Evolutionary conservation across 2,797 vertebrate species (phyloP).

Genomic region (Coreius guichenoti): DNA sequence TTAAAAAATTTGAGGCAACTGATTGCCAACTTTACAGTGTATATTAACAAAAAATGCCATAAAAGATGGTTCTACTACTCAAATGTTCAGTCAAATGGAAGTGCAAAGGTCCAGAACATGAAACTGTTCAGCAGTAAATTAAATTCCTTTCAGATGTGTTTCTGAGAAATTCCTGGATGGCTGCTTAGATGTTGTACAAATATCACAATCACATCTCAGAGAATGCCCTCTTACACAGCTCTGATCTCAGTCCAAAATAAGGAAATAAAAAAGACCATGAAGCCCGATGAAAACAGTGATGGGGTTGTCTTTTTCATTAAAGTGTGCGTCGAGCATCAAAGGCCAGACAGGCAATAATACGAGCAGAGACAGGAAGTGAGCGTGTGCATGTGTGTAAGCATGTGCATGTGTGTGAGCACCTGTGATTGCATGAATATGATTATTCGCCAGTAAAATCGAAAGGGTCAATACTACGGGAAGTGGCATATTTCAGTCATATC

Average conservation of each 20-base stretch:
- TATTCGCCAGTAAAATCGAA: slow-evolving; percentile 8
- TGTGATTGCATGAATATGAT: not conserved
- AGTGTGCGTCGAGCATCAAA: slow-evolving; percentile 67
- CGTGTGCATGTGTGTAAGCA: slow-evolving; percentile 22
- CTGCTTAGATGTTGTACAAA: slow-evolving; percentile 26
- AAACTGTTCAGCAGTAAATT: slow-evolving; percentile 51
- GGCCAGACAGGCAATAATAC: slow-evolving; percentile 18
- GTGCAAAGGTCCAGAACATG: slow-evolving; percentile 27
- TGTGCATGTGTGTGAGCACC: slow-evolving; percentile 23
- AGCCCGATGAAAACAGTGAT: slow-evolving; percentile 62
- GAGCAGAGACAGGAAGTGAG: not conserved
- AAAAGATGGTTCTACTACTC: not conserved
- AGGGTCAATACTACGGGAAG: not conserved
- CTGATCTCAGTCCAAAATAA: slow-evolving; percentile 64
- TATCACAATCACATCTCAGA: slow-evolving; percentile 55
- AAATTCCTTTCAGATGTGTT: slow-evolving; percentile 20
- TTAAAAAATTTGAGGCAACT: too few species aligned
- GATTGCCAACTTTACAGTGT: too few species aligned
- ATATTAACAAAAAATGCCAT: slow-evolving; percentile 35
- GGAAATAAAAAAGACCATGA: slow-evolving; percentile 66
- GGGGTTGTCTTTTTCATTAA: slow-evolving; percentile 61
- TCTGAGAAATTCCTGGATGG: slow-evolving; percentile 43
- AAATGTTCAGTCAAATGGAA: slow-evolving; percentile 7
- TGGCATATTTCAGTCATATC: not conserved
- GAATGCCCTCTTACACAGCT: slow-evolving; percentile 55